A percentile compares a stretch with the other conserved stretches of the same genome.
Conservation (phyloP, 2,113 vertebrate genomes). For the Psettodes erumei region DNA sequence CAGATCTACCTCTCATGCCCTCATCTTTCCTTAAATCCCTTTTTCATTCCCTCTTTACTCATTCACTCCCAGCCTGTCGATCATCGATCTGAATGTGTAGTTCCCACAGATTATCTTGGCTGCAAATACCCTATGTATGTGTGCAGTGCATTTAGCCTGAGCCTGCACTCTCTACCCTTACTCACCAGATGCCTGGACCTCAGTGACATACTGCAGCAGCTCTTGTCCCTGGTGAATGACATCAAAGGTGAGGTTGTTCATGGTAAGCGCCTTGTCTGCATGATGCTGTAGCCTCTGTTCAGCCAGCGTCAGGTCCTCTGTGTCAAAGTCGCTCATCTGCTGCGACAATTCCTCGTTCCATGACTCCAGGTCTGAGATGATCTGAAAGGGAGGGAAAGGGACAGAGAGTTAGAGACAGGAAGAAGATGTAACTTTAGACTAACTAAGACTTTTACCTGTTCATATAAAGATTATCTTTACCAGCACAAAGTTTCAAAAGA, state of each 20-base stretch:
- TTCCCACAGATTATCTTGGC: neutral
- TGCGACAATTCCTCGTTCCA: constrained; percentile 98
- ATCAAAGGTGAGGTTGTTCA: constrained; percentile 99
- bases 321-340: constrained; percentile 98
- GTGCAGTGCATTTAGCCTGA: neutral
- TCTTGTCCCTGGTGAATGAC: constrained; percentile 99
- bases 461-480: neutral
- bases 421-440: neutral
- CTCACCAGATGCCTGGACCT: constrained; percentile 98
- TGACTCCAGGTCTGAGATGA: constrained; percentile 98
- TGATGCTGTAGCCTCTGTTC: constrained; percentile 98
- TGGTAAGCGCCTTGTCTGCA: constrained; percentile 97
- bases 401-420: neutral
- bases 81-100: neutral
- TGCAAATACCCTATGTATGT: neutral
- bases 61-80: no score
- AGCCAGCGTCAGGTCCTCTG: constrained; percentile 95
- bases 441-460: no score
- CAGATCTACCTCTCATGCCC: neutral
- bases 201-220: constrained; percentile 96
- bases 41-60: neutral
- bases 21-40: neutral
- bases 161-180: neutral
- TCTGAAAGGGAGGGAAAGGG: constrained; percentile 78
- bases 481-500: neutral